Evolutionary conservation across 2,113 vertebrate species (phyloP).

Genomic region (Galemys pyrenaicus): DNA sequence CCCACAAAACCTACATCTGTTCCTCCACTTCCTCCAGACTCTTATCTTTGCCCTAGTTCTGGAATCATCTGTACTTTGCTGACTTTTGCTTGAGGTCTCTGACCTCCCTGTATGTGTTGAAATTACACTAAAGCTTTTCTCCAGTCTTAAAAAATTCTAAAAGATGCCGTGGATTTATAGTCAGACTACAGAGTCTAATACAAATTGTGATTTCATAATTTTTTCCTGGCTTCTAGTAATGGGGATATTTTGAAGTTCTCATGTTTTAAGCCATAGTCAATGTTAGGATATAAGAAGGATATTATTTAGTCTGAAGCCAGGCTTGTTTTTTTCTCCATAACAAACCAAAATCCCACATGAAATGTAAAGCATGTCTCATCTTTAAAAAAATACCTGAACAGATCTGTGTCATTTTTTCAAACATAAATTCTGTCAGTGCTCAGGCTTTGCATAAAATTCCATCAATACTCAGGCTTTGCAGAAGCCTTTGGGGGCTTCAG

Average conservation of each 20-base stretch:
- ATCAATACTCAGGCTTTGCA: neutral
- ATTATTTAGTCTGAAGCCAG: conserved; percentile 27
- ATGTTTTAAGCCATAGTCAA: neutral
- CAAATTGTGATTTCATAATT: conserved; percentile 6
- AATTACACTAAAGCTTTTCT: neutral
- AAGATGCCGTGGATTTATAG: neutral
- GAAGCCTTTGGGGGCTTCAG: neutral
- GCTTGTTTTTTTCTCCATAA: neutral
- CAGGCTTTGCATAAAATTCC: neutral
- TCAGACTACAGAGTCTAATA: neutral
- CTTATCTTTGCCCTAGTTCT: neutral
- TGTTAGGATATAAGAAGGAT: neutral
- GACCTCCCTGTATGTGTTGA: neutral
- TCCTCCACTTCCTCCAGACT: neutral
- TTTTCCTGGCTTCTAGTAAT: neutral
- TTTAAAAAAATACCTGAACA: neutral
- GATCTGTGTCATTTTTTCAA: neutral
- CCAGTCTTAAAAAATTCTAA: neutral
- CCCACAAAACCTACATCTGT: neutral
- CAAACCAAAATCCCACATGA: neutral
- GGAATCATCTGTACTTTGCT: neutral
- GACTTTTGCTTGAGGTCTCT: neutral
- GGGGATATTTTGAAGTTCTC: conserved; percentile 5
- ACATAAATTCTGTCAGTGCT: neutral
- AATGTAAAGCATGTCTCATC: neutral